Conservation (phyloP, 2,113 vertebrate genomes). For the Galbula dea region DNA sequence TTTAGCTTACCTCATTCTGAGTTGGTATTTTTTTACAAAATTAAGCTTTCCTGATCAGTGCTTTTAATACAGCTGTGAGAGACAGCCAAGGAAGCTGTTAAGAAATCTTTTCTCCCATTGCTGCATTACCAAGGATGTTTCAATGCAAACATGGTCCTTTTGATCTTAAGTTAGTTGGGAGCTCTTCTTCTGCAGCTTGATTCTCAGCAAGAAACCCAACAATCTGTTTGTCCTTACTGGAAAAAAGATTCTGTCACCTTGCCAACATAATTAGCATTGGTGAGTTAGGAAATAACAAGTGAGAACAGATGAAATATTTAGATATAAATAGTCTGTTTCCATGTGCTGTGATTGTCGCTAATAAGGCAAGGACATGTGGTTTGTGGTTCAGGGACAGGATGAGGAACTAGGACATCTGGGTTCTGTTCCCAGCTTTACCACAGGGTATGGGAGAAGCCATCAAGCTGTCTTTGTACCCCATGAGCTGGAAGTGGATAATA, state of each 20-base stretch:
- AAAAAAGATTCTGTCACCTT: neutral
- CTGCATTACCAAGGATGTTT: neutral
- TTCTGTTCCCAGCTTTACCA: slow-evolving; percentile 31
- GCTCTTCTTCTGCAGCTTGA: neutral
- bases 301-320: slow-evolving; percentile 62
- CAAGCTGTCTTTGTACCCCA: slow-evolving; percentile 2
- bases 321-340: slow-evolving; percentile 61
- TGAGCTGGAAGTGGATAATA: slow-evolving; percentile 35
- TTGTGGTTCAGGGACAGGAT: slow-evolving; percentile 58
- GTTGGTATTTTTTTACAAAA: neutral
- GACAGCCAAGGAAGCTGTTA: neutral
- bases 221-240: slow-evolving; percentile 39
- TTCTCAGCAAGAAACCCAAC: slow-evolving; percentile 32
- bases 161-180: slow-evolving; percentile 3
- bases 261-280: slow-evolving; percentile 54
- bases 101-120: neutral
- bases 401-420: slow-evolving; percentile 54
- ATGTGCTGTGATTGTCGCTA: slow-evolving; percentile 23
- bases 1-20: neutral
- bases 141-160: neutral
- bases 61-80: neutral
- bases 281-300: slow-evolving; percentile 42
- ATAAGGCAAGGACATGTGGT: slow-evolving; percentile 44
- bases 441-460: slow-evolving; percentile 28
- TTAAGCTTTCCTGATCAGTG: neutral